Base-by-base conservation (phyloP, 2,888 invertebrate genomes). In the Cephonodes hylas region DNA sequence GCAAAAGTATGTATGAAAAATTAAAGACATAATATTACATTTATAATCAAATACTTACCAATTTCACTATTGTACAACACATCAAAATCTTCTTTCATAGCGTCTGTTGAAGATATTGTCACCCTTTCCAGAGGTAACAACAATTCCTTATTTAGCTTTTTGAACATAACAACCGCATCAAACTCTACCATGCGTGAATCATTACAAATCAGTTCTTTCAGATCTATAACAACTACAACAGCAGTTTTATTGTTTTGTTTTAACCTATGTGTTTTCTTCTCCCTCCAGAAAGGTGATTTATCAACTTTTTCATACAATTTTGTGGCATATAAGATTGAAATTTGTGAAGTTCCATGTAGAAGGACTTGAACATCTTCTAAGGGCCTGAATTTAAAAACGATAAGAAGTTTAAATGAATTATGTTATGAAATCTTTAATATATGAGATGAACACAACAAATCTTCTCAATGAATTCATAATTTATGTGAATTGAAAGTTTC, bases 41-140 rank as follows among this genome's bases (percentile, higher is more conserved):
- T 25, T 1, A 22, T 25, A 53, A 25, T n/a, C 38, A 42, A 59
- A 65, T 13, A 71, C 75, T 66, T 70, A 88, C 88, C 82, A 67
- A 69, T 63, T 38, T 68, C 48, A 45, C 62, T 60, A 63, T 64
- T 66, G 5, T 72, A 72, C 10, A 91, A 66, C 0, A 80, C 78
- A 83, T 90, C 85, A 81, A 84, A 86, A 25, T 79, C 68, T 45
- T 74, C 76, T 25, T 75, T 81, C 79, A 88, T 80, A 20, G 75
- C 70, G 4, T 85, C 83, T 31, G 73, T 61, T 23, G 81, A 73
- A 15, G 88, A 82, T 58, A 91, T 58, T 5, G 63, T 59, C 4
- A 89, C 76, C 72, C 75, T 72, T 15, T 86, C 79, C 64, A 89
- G 77, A 2, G 89, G 86, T 48, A 88, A 42, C 27, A 88, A 58